A percentile compares a stretch with the other conserved stretches of the same genome.
phyloP scores from a whole-genome alignment of 2,797 vertebrate species.

The Halcyon smyrnensis region DNA sequence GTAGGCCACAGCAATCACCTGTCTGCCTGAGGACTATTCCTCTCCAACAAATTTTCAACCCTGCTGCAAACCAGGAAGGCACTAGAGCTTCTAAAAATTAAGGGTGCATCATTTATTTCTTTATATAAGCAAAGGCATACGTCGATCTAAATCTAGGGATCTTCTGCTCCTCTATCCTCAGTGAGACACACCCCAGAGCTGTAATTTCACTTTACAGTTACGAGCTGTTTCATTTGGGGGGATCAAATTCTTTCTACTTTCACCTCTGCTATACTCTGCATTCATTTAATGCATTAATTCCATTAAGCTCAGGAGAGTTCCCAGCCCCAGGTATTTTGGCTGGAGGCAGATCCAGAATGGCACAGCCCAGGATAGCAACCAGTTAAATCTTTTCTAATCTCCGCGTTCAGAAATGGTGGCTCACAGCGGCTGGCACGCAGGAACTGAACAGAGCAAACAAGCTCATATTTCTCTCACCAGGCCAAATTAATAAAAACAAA shows the following conservation, averaged over 20 bases:
- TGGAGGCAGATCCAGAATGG: background rate
- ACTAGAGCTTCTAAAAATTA: constrained; percentile 1
- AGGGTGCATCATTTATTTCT: background rate
- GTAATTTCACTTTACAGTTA: constrained; percentile 7
- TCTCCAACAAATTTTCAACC: background rate
- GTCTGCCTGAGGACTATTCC: background rate
- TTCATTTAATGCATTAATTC: constrained; percentile 26
- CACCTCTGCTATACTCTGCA: background rate
- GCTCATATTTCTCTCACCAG: constrained; percentile 72
- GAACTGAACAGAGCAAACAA: constrained; percentile 27
- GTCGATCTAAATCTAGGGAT: background rate
- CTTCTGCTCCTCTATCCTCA: background rate
- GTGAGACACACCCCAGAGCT: background rate
- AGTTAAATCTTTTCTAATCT: constrained; percentile 55
- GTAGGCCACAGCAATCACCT: background rate
- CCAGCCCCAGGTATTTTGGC: background rate
- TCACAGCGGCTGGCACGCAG: background rate
- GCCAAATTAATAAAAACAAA: constrained; percentile 82
- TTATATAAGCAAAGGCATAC: background rate
- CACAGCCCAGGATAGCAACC: constrained; percentile 9
- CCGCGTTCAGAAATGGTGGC: constrained; percentile 44
- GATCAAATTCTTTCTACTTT: constrained; percentile 8
- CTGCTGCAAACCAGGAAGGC: background rate
- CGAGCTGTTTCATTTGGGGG: background rate
- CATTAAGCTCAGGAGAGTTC: background rate